Conservation (phyloP, 2,888 invertebrate genomes). For the Heliconius hortense region DNA sequence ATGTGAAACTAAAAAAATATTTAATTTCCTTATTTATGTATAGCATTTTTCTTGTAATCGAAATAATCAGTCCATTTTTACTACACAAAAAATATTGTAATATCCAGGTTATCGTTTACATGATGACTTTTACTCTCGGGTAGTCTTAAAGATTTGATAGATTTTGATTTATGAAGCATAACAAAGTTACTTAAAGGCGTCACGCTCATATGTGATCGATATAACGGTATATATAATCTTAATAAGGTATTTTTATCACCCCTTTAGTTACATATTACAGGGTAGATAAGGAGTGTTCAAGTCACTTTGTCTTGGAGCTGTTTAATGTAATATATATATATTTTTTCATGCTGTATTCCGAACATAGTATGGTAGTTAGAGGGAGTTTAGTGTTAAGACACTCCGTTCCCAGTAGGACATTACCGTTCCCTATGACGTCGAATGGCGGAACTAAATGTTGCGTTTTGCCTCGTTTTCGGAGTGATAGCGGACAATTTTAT, state of each 20-base stretch:
- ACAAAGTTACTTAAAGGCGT: not conserved
- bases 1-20: not conserved
- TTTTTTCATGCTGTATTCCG: too few species aligned
- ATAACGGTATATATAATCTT: constrained; percentile 4
- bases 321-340: too few species aligned
- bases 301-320: not conserved
- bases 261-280: not conserved
- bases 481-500: too few species aligned
- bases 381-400: too few species aligned
- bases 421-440: too few species aligned
- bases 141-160: constrained; percentile 21
- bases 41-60: not conserved
- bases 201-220: constrained; percentile 2
- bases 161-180: constrained; percentile 26
- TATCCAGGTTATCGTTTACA: not conserved
- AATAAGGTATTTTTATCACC: not conserved
- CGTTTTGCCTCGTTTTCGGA: too few species aligned
- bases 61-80: not conserved
- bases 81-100: not conserved
- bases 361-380: too few species aligned
- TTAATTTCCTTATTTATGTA: not conserved
- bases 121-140: constrained; percentile 15
- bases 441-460: too few species aligned
- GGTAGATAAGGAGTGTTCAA: not conserved
- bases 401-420: too few species aligned